These are phyloP conservation scores for Calonectris borealis DNA, from an alignment of 2,113 vertebrate species.

Conservation along the genomic window DNA sequence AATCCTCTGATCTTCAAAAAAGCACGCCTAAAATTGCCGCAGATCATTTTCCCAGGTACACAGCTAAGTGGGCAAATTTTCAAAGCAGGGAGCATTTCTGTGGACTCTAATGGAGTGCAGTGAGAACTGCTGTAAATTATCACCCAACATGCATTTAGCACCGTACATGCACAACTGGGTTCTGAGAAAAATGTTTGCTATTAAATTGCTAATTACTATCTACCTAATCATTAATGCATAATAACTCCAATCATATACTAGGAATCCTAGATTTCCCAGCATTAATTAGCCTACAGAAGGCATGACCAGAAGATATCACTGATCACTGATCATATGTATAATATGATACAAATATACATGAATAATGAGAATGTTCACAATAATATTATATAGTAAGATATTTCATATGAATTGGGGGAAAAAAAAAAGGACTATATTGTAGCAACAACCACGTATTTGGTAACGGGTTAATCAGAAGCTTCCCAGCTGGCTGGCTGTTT, in stretches of 20 bases:
- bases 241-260: background rate
- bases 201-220: background rate
- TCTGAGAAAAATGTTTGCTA: constrained; percentile 7
- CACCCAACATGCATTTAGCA: background rate
- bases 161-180: background rate
- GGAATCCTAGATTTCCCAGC: background rate
- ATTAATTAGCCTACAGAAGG: background rate
- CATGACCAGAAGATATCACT: background rate
- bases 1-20: background rate
- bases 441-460: background rate
- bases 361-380: background rate
- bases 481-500: background rate
- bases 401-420: background rate
- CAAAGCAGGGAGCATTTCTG: background rate
- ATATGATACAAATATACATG: background rate
- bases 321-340: too few relatives aligned
- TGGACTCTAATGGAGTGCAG: background rate
- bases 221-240: background rate
- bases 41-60: background rate
- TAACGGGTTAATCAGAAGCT: background rate
- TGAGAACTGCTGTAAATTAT: background rate
- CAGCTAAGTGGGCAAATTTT: background rate
- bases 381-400: background rate
- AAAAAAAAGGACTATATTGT: background rate
- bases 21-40: background rate